Evolutionary conservation across 2,888 invertebrate genomes (phyloP).

Genomic region (Colostygia pectinataria): DNA sequence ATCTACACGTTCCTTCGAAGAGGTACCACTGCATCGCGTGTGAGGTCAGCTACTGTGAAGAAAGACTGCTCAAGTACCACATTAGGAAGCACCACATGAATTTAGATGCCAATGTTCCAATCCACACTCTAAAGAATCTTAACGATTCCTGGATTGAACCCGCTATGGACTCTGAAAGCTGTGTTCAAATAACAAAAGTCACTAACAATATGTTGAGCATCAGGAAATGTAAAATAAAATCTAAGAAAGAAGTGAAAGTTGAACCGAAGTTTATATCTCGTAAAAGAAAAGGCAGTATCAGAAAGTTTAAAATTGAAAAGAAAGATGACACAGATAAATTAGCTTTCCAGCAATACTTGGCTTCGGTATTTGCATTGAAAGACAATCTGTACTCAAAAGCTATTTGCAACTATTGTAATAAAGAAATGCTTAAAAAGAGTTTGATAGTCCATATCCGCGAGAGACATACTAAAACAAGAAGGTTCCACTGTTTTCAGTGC

Average conservation of each 20-base stretch:
- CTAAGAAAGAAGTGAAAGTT: constrained; percentile 15
- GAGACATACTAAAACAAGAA: constrained; percentile 55
- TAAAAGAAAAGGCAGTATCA: not conserved
- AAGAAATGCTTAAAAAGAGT: constrained; percentile 71
- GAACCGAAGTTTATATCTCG: not conserved
- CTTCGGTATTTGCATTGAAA: constrained; percentile 45
- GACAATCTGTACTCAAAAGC: constrained; percentile 57
- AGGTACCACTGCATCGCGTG: constrained; percentile 57
- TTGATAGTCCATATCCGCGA: constrained; percentile 60
- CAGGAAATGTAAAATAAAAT: constrained; percentile 44
- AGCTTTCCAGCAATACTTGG: constrained; percentile 39
- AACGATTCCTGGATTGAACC: constrained; percentile 69
- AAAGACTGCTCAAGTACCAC: constrained; percentile 55
- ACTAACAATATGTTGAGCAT: constrained; percentile 59
- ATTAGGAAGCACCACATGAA: constrained; percentile 61
- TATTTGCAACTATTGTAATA: constrained; percentile 65
- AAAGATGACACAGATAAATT: constrained; percentile 13
- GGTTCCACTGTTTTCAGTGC: constrained; percentile 54
- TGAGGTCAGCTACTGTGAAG: constrained; percentile 52
- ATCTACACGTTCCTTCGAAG: constrained; percentile 29
- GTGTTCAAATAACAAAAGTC: constrained; percentile 64
- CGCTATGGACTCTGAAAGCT: constrained; percentile 48
- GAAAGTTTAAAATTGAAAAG: not conserved
- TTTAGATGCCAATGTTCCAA: constrained; percentile 34
- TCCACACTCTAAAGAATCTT: constrained; percentile 41